Evolutionary conservation across 2,113 vertebrate species (phyloP).

Genomic region (Alosa alosa): DNA sequence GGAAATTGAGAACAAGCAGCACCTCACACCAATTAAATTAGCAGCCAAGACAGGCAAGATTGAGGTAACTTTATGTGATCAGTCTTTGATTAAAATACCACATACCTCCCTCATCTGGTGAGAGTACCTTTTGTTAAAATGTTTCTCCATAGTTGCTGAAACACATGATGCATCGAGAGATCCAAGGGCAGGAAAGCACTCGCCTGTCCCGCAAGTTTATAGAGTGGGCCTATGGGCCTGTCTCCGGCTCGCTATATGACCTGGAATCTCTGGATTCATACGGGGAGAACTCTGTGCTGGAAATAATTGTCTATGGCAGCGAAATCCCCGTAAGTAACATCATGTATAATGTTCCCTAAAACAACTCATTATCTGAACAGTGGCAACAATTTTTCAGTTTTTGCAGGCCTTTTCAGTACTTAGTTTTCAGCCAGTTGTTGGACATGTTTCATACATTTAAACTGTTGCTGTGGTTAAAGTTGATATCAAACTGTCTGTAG

Average conservation of each 20-base stretch:
- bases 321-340: constrained; percentile 81
- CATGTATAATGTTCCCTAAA: background rate
- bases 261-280: constrained; percentile 85
- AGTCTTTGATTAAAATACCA: background rate
- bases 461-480: background rate
- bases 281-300: constrained; percentile 85
- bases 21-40: constrained; percentile 84
- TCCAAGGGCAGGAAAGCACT: constrained; percentile 77
- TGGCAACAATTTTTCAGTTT: background rate
- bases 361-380: background rate
- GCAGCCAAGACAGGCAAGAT: constrained; percentile 90
- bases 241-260: constrained; percentile 91
- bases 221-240: constrained; percentile 94
- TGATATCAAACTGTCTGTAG: constrained; percentile 59
- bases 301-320: constrained; percentile 87
- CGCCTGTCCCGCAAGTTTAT: constrained; percentile 96
- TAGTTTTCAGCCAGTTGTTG: background rate
- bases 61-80: constrained; percentile 67
- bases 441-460: background rate
- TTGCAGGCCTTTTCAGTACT: background rate
- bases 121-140: background rate
- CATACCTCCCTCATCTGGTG: background rate
- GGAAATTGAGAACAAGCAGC: constrained; percentile 78
- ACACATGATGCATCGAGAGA: constrained; percentile 89
- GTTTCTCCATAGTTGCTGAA: constrained; percentile 77